These are phyloP conservation scores for Rousettus madagascariensis DNA, from an alignment of 2,797 vertebrate species.

Conservation along the genomic window DNA sequence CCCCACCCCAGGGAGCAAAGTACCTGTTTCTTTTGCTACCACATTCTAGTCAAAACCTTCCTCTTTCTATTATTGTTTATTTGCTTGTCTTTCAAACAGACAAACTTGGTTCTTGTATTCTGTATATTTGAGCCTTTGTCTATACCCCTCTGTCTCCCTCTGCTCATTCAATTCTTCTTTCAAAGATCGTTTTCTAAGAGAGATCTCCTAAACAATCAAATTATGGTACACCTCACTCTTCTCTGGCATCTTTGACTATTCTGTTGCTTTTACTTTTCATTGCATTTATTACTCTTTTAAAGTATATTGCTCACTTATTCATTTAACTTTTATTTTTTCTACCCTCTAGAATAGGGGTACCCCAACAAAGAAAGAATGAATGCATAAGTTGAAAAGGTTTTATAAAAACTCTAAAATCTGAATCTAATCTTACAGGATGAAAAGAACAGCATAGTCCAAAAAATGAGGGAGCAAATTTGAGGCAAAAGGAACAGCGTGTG, in stretches of 20 bases:
- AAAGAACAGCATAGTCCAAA: not conserved
- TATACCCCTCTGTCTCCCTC: fast-evolving
- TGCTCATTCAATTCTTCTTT: not conserved
- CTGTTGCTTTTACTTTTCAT: not conserved
- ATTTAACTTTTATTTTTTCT: not conserved
- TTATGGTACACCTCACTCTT: not conserved
- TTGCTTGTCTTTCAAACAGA: not conserved
- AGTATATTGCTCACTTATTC: not conserved
- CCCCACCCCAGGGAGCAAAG: fast-evolving
- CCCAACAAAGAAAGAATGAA: not conserved
- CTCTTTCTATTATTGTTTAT: not conserved
- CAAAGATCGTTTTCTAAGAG: not conserved
- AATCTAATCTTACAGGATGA: not conserved
- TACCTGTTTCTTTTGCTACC: not conserved
- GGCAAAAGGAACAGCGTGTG: not conserved
- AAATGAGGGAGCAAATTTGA: not conserved
- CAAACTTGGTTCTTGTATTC: not conserved
- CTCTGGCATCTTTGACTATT: not conserved
- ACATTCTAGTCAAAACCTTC: not conserved
- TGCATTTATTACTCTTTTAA: not conserved
- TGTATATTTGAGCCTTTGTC: not conserved
- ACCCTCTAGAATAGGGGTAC: not conserved
- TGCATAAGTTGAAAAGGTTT: not conserved
- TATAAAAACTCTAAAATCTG: not conserved
- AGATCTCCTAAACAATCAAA: not conserved